Evolutionary conservation across 1,140 invertebrate species (phyloP), one percentile per base, ranked within the genome.

Genomic region (Drosophila varians): DNA sequence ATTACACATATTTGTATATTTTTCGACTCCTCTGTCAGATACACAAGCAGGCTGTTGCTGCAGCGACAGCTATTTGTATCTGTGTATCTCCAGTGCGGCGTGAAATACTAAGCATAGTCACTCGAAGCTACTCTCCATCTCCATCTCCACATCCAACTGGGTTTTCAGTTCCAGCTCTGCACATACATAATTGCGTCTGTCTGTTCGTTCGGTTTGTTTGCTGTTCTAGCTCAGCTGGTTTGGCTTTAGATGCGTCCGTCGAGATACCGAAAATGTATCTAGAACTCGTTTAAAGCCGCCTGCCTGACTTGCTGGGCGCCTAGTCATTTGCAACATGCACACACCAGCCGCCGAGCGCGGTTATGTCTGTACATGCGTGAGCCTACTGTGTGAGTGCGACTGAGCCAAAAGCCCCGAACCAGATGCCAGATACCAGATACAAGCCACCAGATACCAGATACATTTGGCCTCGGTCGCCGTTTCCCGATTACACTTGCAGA

Each of bases 271-370:
- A 74, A 75, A 58, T 71, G 73, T 84, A 80, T 84, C 82, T 84
- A 84, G 82, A 86, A 86, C 80, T 64, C 62, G 80, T 84, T 84
- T 79, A 55, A 21, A 36, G 36, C 36, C 21, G 11, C 36, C 36
- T 48, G 18, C 56, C 23, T 14, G 38, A 34, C 42, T 65, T 75
- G 83, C 82, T 87, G 82, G 43, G 62, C 77, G 65, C 82, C 82
- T 75, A 87, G 82, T 75, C 70, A 57, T 82, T 87, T 87, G 82
- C 82, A 87, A 88, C 82, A 77, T 87, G 77, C 83, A 87, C 70
- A 87, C 82, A 76, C 72, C 73, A 75, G 40, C 47, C 57, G 70
- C 42, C 70, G 58, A 80, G 40, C 52, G 57, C 48, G 62, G 51
- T 11, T 64, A 26, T 53, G 12, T 43, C 54, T 61, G 47, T 55